Percentiles rank a stretch among this genome's conserved stretches.
These are phyloP conservation scores for Bryconaethiops microstoma DNA, from an alignment of 2,797 vertebrate genomes.

Conservation along the genomic window DNA sequence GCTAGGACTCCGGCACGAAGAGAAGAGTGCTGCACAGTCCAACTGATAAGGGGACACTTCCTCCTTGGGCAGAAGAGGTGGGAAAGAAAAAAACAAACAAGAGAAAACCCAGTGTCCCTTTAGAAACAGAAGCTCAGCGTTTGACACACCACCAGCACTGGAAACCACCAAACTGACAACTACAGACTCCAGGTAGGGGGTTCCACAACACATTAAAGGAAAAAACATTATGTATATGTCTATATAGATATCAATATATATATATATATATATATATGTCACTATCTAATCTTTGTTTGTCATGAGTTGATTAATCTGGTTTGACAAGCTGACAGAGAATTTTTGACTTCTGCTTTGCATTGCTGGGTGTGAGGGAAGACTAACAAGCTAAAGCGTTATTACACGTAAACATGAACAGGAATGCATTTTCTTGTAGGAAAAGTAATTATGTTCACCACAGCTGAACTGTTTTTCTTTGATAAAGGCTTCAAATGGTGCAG, in stretches of 20 bases:
- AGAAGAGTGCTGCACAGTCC: not conserved
- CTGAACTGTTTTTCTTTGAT: too few species aligned
- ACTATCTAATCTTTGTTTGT: not conserved
- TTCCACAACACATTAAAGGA: not conserved
- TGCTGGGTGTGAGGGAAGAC: not conserved
- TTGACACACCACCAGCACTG: not conserved
- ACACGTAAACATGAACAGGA: not conserved
- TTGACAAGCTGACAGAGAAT: not conserved
- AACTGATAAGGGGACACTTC: conserved; percentile 16
- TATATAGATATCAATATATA: too few species aligned
- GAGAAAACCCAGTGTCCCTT: not conserved
- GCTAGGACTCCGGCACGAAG: not conserved
- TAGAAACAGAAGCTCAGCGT: not conserved
- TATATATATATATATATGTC: too few species aligned
- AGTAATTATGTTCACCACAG: too few species aligned
- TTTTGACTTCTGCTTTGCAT: not conserved
- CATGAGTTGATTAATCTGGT: too few species aligned
- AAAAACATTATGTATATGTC: not conserved
- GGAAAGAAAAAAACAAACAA: not conserved
- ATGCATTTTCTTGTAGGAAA: too few species aligned
- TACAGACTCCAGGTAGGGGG: conserved; percentile 24
- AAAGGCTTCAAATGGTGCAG: too few species aligned
- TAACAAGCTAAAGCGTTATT: not conserved
- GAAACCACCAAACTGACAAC: not conserved
- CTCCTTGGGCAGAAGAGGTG: conserved; percentile 8